phyloP scores from a whole-genome alignment of 1,140 invertebrate species.

The Leptinotarsa defecta region DNA sequence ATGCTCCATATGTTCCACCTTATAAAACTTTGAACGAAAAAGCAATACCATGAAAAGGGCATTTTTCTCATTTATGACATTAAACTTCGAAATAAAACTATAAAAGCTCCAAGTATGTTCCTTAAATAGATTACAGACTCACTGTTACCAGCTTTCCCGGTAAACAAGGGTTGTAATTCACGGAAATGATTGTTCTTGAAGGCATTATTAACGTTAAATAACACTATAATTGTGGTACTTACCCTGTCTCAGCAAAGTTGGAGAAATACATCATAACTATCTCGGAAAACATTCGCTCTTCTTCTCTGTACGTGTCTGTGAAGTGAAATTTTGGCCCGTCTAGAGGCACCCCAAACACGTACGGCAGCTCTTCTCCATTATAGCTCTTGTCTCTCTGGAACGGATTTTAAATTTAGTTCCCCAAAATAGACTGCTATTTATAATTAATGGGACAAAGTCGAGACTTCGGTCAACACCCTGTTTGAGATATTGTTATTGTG shows the following conservation, averaged over 20 bases:
- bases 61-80: no score
- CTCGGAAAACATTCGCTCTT: constrained; percentile 79
- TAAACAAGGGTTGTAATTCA: background rate
- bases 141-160: background rate
- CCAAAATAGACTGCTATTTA: constrained; percentile 21
- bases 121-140: no score
- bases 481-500: constrained; percentile 5
- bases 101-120: no score
- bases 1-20: background rate
- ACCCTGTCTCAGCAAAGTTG: constrained; percentile 88
- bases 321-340: constrained; percentile 75
- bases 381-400: constrained; percentile 47
- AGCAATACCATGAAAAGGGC: no score
- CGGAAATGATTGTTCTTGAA: background rate
- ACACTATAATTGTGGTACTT: constrained; percentile 48
- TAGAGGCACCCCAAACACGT: constrained; percentile 88
- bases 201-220: background rate
- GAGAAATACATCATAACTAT: constrained; percentile 85
- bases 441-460: constrained; percentile 11
- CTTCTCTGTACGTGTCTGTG: constrained; percentile 70
- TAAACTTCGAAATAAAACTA: no score
- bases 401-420: constrained; percentile 12
- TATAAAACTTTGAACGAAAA: no score
- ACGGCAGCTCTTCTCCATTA: constrained; percentile 86
- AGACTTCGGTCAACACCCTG: constrained; percentile 8